phyloP scores from a whole-genome alignment of 2,888 invertebrate genomes.

The Lasioglossum malachurum region DNA sequence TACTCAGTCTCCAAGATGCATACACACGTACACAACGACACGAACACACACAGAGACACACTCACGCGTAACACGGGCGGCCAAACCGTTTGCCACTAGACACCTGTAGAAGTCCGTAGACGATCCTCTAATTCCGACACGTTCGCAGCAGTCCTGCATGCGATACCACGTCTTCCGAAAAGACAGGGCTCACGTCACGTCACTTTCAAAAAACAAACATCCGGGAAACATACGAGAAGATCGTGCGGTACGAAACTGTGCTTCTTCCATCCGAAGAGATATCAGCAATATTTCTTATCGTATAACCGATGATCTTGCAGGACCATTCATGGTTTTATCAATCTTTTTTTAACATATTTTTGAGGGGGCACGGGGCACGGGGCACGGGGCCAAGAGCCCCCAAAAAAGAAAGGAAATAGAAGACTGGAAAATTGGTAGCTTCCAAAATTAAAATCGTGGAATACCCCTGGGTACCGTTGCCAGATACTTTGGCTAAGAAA shows the following conservation, averaged over 20 bases:
- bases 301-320: too few relatives aligned
- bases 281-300: too few relatives aligned
- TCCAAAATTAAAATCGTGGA: too few relatives aligned
- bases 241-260: neutral
- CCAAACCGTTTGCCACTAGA: conserved; percentile 22
- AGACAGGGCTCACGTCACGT: too few relatives aligned
- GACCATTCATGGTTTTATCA: too few relatives aligned
- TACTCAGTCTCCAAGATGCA: conserved; percentile 7
- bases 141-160: neutral
- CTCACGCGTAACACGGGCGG: conserved; percentile 10
- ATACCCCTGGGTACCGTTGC: too few relatives aligned
- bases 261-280: neutral
- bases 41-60: neutral
- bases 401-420: too few relatives aligned
- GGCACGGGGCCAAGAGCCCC: too few relatives aligned
- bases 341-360: too few relatives aligned
- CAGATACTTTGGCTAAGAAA: too few relatives aligned
- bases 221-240: neutral
- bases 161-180: neutral
- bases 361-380: too few relatives aligned
- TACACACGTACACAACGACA: conserved; percentile 10
- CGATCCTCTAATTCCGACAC: neutral
- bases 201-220: neutral
- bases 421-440: too few relatives aligned
- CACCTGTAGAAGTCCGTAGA: neutral